phyloP scores from a whole-genome alignment of 2,797 vertebrate species.

The Chromobotia macracanthus region DNA sequence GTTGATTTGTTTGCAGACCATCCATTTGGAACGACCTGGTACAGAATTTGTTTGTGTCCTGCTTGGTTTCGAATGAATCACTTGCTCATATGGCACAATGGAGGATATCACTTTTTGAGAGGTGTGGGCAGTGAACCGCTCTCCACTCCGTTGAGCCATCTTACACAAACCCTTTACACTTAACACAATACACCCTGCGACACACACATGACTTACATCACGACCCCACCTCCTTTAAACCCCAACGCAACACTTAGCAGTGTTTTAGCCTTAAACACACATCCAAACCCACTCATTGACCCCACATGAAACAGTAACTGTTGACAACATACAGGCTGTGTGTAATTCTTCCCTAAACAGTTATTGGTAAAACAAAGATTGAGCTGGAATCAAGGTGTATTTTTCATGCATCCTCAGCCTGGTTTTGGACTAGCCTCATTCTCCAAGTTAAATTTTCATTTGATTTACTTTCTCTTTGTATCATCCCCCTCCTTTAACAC shows the following conservation, averaged over 20 bases:
- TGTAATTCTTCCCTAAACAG: not conserved
- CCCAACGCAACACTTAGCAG: slow-evolving; percentile 49
- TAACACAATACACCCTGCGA: slow-evolving; percentile 31
- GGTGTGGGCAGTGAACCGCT: slow-evolving; percentile 31
- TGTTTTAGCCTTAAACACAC: slow-evolving; percentile 28
- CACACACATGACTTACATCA: slow-evolving; percentile 31
- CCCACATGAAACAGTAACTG: slow-evolving; percentile 7
- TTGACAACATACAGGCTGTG: slow-evolving; percentile 2
- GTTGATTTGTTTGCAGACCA: slow-evolving; percentile 17
- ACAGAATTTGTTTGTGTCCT: slow-evolving; percentile 31
- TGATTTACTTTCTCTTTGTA: slow-evolving; percentile 59
- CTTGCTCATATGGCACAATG: slow-evolving; percentile 17
- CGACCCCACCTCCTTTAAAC: slow-evolving; percentile 30
- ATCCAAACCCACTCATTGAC: slow-evolving; percentile 20
- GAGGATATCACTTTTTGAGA: slow-evolving; percentile 40
- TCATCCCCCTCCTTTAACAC: slow-evolving; percentile 51
- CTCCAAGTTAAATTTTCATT: slow-evolving; percentile 62
- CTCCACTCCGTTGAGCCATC: slow-evolving; percentile 25
- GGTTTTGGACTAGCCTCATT: slow-evolving; percentile 53
- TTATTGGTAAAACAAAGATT: not conserved
- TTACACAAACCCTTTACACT: slow-evolving; percentile 34
- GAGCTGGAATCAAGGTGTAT: slow-evolving; percentile 14
- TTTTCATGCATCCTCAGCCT: not conserved
- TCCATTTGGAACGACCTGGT: slow-evolving; percentile 26
- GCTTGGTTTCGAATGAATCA: slow-evolving; percentile 34